Evolutionary conservation across 1,140 invertebrate genomes (phyloP), one percentile per base, ranked within the genome.

Genomic region (Coelopa frigida): DNA sequence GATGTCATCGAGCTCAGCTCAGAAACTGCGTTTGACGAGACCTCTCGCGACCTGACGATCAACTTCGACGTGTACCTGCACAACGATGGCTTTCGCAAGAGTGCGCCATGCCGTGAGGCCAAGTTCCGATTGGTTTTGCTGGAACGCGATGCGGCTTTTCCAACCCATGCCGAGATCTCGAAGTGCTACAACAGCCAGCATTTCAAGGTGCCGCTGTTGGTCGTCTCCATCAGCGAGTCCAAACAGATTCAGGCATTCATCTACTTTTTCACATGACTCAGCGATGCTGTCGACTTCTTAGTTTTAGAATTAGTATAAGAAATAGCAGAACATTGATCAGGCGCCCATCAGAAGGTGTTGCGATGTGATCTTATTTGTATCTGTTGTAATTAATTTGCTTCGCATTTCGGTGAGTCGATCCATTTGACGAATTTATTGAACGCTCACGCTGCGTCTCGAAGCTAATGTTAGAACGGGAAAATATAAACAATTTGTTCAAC

Each of bases 171-270:
- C 35, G 52, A 59, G 42, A 56, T 67, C 23, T 27, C 49, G 5
- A 37, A 51, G 7, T 48, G 53, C n/a, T 52, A 58, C 22, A 27
- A 48, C 18, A 37, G 39, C 14, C 46, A 52, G 29, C 38, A 48
- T 11, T 39, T 53, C 26, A 32, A 48, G 5, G 54, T 54, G 1
- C 61, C 59, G 15, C 31, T 67, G 45, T 51, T 68, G 21, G 39
- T 67, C 17, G 38, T 67, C 23, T 59, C 57, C 26, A 58, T 68
- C 27, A 62, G 61, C 47, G 61, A 64, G 45, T 68, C 64, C 1
- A 68, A 68, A 44, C 64, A 68, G 40, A 65, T 68, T 40, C 64
- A 68, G 36, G 64, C 64, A 18, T 64, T 68, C 51, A 32, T 68
- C 22, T 68, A 68, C 44, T 53, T 53, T 62, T 65, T 59, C 31